Evolutionary conservation across 1,140 invertebrate genomes (phyloP), one percentile per base, ranked within the genome.

Genomic region (Zaprionus ornatus): DNA sequence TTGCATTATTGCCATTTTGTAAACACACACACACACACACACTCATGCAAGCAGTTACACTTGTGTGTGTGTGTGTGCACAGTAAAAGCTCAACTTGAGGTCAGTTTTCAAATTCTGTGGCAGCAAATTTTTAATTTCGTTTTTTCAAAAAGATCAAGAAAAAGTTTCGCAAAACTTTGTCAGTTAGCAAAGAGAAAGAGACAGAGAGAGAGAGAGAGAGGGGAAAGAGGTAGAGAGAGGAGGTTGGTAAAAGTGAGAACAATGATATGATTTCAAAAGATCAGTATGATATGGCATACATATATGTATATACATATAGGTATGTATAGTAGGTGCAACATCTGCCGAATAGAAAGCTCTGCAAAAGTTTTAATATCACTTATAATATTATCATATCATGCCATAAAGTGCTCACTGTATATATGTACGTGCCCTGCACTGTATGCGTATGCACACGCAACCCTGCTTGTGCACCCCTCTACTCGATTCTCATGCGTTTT

Each of bases 1-100:
- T 60, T 61, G 67, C 73, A 60, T 75, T 71, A 75, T 65, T 75
- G 68, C 60, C 71, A 57, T 71, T 76, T 71, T 59, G 68, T 82
- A 76, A 80, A 69, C 52, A 60, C 74, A 70, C 48, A 69, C 63
- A 59, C 50, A 66, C 27, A 50, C 54, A 42, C 40, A 66, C 19
- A 54, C n/a, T 2, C 23, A 57, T 13, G 35, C 10, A 59, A 2
- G 17, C 32, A 15, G 25, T 5, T 27, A 7, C 25, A 27, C 10
- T 1, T 64, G 17, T 48, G 19, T 48, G 13, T 52, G 42, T 62
- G 17, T 32, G 60, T 62, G 40, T 25, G 17, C 48, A 73, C 63
- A 71, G 68, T 67, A 19, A 59, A 54, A 52, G 55, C 64, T 67
- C 63, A 35, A 37, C 50, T 55, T 45, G 15, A 64, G 61, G 17